Conservation (phyloP, 2,888 invertebrate species). For the Brachyopa scutellaris region DNA sequence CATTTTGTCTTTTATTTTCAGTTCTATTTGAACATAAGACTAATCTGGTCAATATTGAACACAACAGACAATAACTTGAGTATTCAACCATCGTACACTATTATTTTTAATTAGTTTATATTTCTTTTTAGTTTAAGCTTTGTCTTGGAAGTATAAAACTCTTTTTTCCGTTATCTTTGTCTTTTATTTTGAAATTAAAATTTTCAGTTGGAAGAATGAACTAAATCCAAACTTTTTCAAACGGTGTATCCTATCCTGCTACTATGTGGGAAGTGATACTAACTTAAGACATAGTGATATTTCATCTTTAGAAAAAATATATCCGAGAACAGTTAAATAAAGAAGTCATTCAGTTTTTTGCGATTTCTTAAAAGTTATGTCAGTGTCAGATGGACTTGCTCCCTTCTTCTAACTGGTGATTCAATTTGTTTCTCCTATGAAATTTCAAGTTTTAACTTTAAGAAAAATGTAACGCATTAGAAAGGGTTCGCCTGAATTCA, state of each 20-base stretch:
- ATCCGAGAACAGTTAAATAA: too few relatives aligned
- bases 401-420: background rate
- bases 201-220: background rate
- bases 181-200: background rate
- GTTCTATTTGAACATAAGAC: background rate
- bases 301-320: too few relatives aligned
- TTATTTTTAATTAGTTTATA: background rate
- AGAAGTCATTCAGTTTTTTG: too few relatives aligned
- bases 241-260: background rate
- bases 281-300: background rate
- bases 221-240: background rate
- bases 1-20: background rate
- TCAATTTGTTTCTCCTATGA: conserved; percentile 1
- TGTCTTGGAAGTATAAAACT: background rate
- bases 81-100: too few relatives aligned
- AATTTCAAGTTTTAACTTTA: too few relatives aligned
- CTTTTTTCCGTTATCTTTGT: background rate
- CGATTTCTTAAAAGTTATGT: too few relatives aligned
- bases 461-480: too few relatives aligned
- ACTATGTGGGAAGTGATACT: background rate
- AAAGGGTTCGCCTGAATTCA: too few relatives aligned
- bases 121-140: background rate
- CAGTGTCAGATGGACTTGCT: too few relatives aligned
- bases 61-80: too few relatives aligned
- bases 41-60: background rate